Evolutionary conservation across 2,797 vertebrate genomes (phyloP).

Genomic region (Aulostomus chinensis): DNA sequence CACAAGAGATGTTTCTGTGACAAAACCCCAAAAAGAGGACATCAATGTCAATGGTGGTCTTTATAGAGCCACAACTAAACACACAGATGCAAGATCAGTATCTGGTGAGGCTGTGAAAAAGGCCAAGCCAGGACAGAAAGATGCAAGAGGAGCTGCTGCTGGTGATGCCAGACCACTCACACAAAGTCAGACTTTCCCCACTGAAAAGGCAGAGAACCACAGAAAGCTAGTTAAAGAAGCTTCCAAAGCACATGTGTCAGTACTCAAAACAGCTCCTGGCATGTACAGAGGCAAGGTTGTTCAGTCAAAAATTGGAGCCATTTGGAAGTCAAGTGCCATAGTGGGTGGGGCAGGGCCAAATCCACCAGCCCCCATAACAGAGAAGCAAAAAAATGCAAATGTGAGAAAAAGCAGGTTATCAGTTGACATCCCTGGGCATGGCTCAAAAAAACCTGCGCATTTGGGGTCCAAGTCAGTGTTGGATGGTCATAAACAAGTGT

Average conservation of each 20-base stretch:
- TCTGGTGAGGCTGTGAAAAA: slow-evolving; percentile 21
- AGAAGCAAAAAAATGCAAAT: slow-evolving; percentile 18
- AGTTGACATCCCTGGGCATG: slow-evolving; percentile 18
- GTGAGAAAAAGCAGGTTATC: slow-evolving; percentile 42
- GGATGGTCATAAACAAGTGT: slow-evolving; percentile 19
- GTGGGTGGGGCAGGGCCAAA: slow-evolving; percentile 32
- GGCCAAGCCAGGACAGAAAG: slow-evolving; percentile 42
- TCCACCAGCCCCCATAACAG: slow-evolving; percentile 9
- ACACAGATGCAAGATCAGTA: slow-evolving; percentile 9
- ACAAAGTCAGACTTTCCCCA: slow-evolving; percentile 74
- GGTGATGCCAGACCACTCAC: slow-evolving; percentile 61
- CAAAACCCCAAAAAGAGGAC: slow-evolving; percentile 27
- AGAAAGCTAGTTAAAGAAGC: slow-evolving; percentile 69
- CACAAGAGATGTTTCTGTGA: slow-evolving; percentile 36
- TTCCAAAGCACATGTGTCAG: slow-evolving; percentile 60
- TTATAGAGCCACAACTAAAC: slow-evolving; percentile 34
- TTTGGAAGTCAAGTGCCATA: slow-evolving; percentile 78
- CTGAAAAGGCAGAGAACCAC: slow-evolving; percentile 72
- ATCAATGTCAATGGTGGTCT: slow-evolving; percentile 7
- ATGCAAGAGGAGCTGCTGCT: slow-evolving; percentile 23
- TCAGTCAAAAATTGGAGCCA: slow-evolving; percentile 91
- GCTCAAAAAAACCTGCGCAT: slow-evolving; percentile 20
- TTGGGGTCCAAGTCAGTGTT: slow-evolving; percentile 49
- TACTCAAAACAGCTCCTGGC: slow-evolving; percentile 79
- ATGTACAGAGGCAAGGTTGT: slow-evolving; percentile 89